Evolutionary conservation across 37 sponge, comb jelly and placozoan genomes (phyloP).

Genomic region (Ephydatia muelleri): DNA sequence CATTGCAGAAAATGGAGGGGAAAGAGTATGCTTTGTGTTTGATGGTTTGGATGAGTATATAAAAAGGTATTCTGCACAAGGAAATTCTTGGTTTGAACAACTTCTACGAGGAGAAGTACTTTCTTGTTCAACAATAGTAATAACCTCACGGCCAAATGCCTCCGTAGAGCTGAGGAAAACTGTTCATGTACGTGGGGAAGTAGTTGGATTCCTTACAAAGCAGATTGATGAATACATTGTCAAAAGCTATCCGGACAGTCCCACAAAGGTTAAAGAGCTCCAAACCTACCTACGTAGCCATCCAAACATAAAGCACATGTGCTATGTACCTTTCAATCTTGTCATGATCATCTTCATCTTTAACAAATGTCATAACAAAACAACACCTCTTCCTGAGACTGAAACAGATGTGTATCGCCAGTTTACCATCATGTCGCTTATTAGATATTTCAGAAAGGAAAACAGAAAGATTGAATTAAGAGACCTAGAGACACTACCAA

Average conservation of each 20-base stretch:
- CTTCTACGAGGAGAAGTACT: conserved; percentile 19
- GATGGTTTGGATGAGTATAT: conserved; percentile 66
- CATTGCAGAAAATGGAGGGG: conserved; percentile 14
- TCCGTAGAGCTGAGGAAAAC: not conserved
- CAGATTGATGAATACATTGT: conserved; percentile 40
- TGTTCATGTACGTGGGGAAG: conserved; percentile 11
- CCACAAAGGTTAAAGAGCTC: conserved; percentile 9
- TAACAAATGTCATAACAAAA: not conserved
- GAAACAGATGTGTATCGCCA: conserved; percentile 38
- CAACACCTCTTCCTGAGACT: conserved; percentile 30
- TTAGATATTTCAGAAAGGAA: not conserved
- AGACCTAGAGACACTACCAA: conserved; percentile 4
- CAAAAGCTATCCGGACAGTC: conserved; percentile 7
- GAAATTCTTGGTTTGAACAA: not conserved
- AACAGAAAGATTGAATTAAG: conserved; percentile 13
- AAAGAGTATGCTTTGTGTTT: conserved; percentile 40
- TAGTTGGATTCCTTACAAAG: conserved; percentile 50
- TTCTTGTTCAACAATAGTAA: conserved; percentile 29
- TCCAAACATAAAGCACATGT: conserved; percentile 44
- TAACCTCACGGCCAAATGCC: conserved; percentile 46
- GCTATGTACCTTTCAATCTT: conserved; percentile 58
- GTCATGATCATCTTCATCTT: conserved; percentile 46
- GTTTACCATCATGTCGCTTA: conserved; percentile 36
- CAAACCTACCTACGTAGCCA: conserved; percentile 23
- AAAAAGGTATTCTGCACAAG: no score